phyloP scores from a whole-genome alignment of 2,113 vertebrate species.

The Trematocara nigrifrons region DNA sequence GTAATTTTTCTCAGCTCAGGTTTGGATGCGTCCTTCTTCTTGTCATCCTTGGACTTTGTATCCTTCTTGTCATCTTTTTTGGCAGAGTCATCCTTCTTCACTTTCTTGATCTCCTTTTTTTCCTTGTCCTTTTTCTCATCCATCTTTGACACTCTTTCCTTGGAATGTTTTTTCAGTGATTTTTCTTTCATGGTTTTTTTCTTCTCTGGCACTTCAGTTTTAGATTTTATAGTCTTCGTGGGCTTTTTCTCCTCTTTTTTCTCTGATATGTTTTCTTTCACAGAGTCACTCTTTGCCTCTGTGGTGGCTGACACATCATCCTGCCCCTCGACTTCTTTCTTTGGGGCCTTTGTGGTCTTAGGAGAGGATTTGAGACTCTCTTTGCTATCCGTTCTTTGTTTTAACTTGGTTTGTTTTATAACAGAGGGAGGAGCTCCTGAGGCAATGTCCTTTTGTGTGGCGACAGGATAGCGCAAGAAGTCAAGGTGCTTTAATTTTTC shows the following conservation, averaged over 20 bases:
- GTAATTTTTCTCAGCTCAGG: constrained; percentile 85
- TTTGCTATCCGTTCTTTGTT: constrained; percentile 93
- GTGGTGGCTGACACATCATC: constrained; percentile 72
- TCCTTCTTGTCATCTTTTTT: constrained; percentile 95
- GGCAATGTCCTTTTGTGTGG: constrained; percentile 88
- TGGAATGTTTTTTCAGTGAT: constrained; percentile 85
- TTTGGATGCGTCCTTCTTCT: constrained; percentile 84
- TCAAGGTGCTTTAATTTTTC: constrained; percentile 96
- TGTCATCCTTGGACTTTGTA: constrained; percentile 81
- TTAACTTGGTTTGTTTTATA: constrained; percentile 91
- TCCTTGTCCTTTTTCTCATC: constrained; percentile 98
- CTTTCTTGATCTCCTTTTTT: constrained; percentile 91
- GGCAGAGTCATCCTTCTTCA: constrained; percentile 83
- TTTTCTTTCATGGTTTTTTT: constrained; percentile 91
- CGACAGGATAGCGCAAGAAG: constrained; percentile 90
- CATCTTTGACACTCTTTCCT: constrained; percentile 90
- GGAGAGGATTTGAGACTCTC: constrained; percentile 93
- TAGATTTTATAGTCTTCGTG: constrained; percentile 77
- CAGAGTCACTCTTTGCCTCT: constrained; percentile 80
- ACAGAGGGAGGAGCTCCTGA: constrained; percentile 78
- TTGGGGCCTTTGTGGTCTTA: constrained; percentile 80
- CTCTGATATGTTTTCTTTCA: constrained; percentile 82
- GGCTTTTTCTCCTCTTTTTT: constrained; percentile 80
- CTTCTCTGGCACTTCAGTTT: constrained; percentile 88
- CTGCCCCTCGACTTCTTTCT: constrained; percentile 80